Conservation (phyloP, 2,797 vertebrate species). For the Coracias cyanogaster region DNA sequence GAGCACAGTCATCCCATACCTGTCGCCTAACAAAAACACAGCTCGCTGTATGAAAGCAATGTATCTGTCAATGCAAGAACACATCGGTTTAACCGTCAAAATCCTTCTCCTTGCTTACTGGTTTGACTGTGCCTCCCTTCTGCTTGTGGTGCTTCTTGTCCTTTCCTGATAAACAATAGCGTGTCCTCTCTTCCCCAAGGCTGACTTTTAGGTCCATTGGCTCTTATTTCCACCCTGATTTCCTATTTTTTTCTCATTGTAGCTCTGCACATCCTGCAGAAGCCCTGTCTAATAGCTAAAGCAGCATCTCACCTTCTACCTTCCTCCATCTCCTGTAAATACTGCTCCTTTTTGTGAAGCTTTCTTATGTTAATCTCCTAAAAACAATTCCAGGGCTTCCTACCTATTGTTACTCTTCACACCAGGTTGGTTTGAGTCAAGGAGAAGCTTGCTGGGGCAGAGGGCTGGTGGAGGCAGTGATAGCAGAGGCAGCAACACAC, state of each 20-base stretch:
- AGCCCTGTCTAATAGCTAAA: background rate
- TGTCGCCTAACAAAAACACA: background rate
- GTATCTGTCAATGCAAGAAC: background rate
- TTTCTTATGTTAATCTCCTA: background rate
- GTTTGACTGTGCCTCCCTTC: background rate
- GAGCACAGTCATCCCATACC: constrained; percentile 31
- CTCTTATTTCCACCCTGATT: background rate
- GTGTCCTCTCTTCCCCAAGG: background rate
- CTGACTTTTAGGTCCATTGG: background rate
- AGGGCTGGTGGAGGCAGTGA: background rate
- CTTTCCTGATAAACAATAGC: background rate
- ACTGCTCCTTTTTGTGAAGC: background rate
- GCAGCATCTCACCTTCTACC: background rate
- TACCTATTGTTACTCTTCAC: background rate
- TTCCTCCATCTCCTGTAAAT: background rate
- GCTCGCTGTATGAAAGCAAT: accelerated
- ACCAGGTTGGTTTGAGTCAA: background rate
- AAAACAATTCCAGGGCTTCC: background rate
- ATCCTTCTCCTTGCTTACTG: background rate
- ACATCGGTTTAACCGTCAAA: background rate
- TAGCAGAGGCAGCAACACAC: background rate
- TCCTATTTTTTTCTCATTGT: background rate
- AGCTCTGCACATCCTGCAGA: background rate
- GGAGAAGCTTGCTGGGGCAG: background rate
- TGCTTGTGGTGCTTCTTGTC: background rate